Conservation (phyloP, 2,113 vertebrate genomes). For the Elephas maximus region DNA sequence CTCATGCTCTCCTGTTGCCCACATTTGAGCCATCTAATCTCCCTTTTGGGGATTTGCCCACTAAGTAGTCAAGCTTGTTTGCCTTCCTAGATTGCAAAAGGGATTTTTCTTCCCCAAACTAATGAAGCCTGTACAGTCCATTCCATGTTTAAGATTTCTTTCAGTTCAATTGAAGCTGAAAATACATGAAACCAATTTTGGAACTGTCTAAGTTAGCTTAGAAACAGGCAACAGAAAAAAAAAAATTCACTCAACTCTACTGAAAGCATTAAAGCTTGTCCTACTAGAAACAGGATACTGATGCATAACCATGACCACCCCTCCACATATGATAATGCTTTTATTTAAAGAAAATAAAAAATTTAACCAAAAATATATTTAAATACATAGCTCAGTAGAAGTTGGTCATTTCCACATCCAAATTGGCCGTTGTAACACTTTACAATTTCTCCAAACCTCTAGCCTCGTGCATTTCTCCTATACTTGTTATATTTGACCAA, state of each 20-base stretch:
- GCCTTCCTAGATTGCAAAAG: neutral
- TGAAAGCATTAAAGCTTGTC: neutral
- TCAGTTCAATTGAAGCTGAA: neutral
- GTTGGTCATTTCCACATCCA: constrained; percentile 38
- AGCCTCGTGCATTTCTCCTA: neutral
- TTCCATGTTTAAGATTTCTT: constrained; percentile 6
- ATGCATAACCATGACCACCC: neutral
- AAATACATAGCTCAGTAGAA: neutral
- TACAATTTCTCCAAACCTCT: neutral
- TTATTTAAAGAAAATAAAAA: constrained; percentile 42
- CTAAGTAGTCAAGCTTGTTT: neutral
- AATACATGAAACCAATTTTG: constrained; percentile 8
- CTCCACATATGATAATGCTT: constrained; percentile 8
- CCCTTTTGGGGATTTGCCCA: neutral
- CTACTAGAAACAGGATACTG: neutral
- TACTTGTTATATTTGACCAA: constrained; percentile 47
- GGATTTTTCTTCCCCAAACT: neutral
- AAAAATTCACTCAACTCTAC: neutral
- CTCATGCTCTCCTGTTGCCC: neutral
- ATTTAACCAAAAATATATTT: constrained; percentile 44
- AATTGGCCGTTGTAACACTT: constrained; percentile 47
- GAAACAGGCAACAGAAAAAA: neutral
- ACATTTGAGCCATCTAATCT: neutral
- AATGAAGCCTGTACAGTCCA: neutral
- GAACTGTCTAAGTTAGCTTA: neutral